These are phyloP conservation scores for Gavialis gangeticus DNA, from an alignment of 2,113 vertebrate genomes.

Conservation along the genomic window DNA sequence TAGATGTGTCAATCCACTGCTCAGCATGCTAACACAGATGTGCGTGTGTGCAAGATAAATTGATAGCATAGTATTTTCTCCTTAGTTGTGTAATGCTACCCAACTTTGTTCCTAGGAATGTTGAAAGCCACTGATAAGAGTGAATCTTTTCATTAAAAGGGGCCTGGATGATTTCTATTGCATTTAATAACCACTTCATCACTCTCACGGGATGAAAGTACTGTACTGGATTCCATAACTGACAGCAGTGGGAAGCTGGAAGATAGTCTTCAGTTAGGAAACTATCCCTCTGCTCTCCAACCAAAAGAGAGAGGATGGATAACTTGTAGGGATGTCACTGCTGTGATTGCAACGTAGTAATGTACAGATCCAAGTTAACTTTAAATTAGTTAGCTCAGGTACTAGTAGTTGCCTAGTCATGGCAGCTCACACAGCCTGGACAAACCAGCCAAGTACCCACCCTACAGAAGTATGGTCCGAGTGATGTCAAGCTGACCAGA, in stretches of 20 bases:
- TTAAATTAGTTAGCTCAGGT: neutral
- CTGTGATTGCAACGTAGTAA: neutral
- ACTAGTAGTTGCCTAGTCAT: neutral
- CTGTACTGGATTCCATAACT: neutral
- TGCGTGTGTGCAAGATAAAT: neutral
- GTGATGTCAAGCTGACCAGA: neutral
- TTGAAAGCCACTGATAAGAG: conserved; percentile 13
- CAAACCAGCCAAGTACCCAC: neutral
- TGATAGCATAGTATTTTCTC: neutral
- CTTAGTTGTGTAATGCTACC: neutral
- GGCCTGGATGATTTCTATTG: conserved; percentile 50
- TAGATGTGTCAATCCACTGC: neutral
- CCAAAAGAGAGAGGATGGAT: neutral
- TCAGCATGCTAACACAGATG: neutral
- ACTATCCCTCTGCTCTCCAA: neutral
- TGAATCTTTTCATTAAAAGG: conserved; percentile 53
- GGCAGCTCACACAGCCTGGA: neutral
- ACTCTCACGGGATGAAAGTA: conserved; percentile 7
- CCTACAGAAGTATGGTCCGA: neutral
- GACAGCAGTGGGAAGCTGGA: conserved; percentile 15
- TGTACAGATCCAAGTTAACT: neutral
- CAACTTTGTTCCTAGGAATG: neutral
- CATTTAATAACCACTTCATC: conserved; percentile 65
- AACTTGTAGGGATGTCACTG: neutral
- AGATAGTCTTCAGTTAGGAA: neutral